Evolutionary conservation across 2,797 vertebrate species (phyloP).

Genomic region (Bucorvus abyssinicus): DNA sequence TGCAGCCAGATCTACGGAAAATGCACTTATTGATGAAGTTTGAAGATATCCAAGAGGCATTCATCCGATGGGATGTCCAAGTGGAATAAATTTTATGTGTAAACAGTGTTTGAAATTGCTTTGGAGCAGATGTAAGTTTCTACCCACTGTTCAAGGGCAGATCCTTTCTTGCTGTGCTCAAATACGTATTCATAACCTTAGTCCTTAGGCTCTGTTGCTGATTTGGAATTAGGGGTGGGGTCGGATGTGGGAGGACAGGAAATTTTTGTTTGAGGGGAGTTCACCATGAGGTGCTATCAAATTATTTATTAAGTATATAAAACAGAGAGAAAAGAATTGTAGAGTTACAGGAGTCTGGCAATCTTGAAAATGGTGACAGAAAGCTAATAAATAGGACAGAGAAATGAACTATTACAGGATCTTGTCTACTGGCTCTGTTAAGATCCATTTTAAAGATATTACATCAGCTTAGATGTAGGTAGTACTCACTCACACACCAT

Average conservation of each 20-base stretch:
- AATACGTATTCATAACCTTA: neutral
- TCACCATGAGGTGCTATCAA: neutral
- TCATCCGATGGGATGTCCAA: neutral
- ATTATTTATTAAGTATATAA: neutral
- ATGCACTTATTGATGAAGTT: neutral
- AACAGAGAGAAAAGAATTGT: neutral
- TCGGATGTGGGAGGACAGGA: neutral
- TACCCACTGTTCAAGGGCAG: neutral
- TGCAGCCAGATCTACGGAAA: neutral
- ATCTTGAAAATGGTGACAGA: neutral
- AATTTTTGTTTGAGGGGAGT: neutral
- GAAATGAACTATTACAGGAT: neutral
- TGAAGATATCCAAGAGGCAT: neutral
- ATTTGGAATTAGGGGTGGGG: neutral
- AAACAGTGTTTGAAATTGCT: neutral
- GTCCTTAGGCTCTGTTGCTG: neutral
- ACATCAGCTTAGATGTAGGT: neutral
- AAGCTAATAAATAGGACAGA: neutral
- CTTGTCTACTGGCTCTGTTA: neutral
- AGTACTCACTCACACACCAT: neutral
- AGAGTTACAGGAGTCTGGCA: neutral
- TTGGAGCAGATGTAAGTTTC: neutral
- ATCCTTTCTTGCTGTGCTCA: neutral
- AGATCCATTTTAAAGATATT: neutral
- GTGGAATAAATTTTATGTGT: neutral